Base-by-base conservation (phyloP, 2,797 vertebrate genomes). In the Sebastes glaucus region DNA sequence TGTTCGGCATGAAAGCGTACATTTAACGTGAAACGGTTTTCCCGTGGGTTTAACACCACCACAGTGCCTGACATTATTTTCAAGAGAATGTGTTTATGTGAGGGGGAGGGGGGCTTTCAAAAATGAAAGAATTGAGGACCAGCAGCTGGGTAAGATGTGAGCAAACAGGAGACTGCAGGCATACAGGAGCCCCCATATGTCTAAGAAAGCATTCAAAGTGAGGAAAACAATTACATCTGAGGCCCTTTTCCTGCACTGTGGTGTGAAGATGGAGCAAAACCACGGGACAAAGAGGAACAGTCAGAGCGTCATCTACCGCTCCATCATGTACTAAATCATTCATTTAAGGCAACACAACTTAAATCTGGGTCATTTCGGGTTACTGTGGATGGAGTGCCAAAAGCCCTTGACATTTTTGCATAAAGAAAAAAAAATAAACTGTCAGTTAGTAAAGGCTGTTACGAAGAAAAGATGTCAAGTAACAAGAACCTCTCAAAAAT, bases 321-420 rank as follows among this genome's bases (percentile, higher is more conserved):
- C 94, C 93, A 88, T 65, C 55, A 9, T 83, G 87, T 89, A 70
- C 91, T 90, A 90, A 93, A 87, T 88, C 84, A 92, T 93, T 93
- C 82, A 82, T 91, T 94, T 96, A 96, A 96, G 95, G 96, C 96
- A 96, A 96, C 96, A 96, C 95, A 96, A 96, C 95, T 94, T 94
- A 96, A 94, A 93, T 91, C 66, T 89, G 92, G 93, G 92, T 94
- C 78, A 89, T 95, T 95, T 94, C 87, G 89, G 95, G 92, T 94
- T 95, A 96, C 97, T 98, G 97, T 98, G 97, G 97, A 98, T 98
- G 97, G 97, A 97, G 96, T 91, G 94, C 93, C 93, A 93, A 95
- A 96, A 96, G 95, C 95, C 96, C 96, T 96, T 96, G 94, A 95
- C 88, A 74, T 93, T 95, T 71, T 96, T 96, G 95, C 95, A 96